phyloP scores from a whole-genome alignment of 2,888 invertebrate species.

The Rapana venosa region DNA sequence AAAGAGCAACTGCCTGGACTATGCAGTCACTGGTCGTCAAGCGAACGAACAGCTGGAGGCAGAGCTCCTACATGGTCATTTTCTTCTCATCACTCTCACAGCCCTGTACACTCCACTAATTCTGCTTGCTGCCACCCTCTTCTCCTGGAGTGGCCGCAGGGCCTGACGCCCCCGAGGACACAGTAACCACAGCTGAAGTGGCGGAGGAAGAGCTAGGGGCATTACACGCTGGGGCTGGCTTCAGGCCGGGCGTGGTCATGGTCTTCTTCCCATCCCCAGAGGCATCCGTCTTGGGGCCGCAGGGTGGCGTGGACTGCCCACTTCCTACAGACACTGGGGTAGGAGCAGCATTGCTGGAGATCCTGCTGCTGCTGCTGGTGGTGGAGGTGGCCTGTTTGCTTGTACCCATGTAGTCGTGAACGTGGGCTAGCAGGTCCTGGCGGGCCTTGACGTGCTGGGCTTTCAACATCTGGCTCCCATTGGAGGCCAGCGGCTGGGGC shows the following conservation, averaged over 20 bases:
- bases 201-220: neutral
- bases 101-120: neutral
- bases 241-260: constrained; percentile 1
- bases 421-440: constrained; percentile 71
- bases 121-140: constrained; percentile 17
- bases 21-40: neutral
- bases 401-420: constrained; percentile 72
- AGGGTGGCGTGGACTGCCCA: constrained; percentile 19
- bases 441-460: constrained; percentile 72
- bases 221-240: constrained; percentile 10
- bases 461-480: constrained; percentile 49
- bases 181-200: neutral
- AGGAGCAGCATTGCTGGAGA: constrained; percentile 47
- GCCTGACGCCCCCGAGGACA: neutral
- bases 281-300: constrained; percentile 24
- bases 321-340: neutral
- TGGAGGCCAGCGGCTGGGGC: constrained; percentile 34
- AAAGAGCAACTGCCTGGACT: neutral
- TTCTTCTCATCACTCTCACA: neutral
- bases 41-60: neutral
- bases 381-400: constrained; percentile 45
- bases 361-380: constrained; percentile 41
- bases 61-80: neutral
- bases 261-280: constrained; percentile 41
- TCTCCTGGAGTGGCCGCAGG: neutral